These are phyloP conservation scores for Bombus pascuorum DNA, from an alignment of 1,140 invertebrate genomes.

Conservation along the genomic window DNA sequence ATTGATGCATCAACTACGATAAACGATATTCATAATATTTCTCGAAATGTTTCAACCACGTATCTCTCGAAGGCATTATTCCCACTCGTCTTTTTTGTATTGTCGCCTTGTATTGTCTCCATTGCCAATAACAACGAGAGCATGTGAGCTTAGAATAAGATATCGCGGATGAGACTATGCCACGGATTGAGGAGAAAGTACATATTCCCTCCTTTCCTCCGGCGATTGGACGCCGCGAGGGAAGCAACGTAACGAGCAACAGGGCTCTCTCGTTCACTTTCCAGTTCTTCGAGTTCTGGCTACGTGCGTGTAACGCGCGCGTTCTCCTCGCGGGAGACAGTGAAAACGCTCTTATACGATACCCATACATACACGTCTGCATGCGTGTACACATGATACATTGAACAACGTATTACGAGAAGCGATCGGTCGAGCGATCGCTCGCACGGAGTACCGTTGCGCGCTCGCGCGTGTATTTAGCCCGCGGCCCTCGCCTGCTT, in stretches of 20 bases:
- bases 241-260: conserved; percentile 41
- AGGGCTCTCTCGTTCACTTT: conserved; percentile 58
- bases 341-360: conserved; percentile 42
- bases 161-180: conserved; percentile 25
- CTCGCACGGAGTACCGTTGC: conserved; percentile 59
- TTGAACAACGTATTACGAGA: conserved; percentile 39
- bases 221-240: conserved; percentile 14
- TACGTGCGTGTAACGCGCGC: conserved; percentile 28
- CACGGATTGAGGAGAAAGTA: conserved; percentile 61
- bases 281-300: conserved; percentile 48
- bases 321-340: conserved; percentile 24
- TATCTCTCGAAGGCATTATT: not conserved
- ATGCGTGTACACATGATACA: not conserved
- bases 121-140: conserved; percentile 14
- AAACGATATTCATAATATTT: not conserved
- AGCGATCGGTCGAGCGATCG: conserved; percentile 44
- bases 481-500: conserved; percentile 18
- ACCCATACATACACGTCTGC: not conserved
- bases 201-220: conserved; percentile 26
- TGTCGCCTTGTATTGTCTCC: not conserved
- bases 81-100: not conserved
- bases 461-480: conserved; percentile 46
- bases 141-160: conserved; percentile 22
- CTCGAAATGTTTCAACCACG: not conserved
- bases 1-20: not conserved